Percentiles rank a stretch among this genome's conserved stretches.
phyloP scores from a whole-genome alignment of 2,113 vertebrate genomes.

The Tympanuchus pallidicinctus region DNA sequence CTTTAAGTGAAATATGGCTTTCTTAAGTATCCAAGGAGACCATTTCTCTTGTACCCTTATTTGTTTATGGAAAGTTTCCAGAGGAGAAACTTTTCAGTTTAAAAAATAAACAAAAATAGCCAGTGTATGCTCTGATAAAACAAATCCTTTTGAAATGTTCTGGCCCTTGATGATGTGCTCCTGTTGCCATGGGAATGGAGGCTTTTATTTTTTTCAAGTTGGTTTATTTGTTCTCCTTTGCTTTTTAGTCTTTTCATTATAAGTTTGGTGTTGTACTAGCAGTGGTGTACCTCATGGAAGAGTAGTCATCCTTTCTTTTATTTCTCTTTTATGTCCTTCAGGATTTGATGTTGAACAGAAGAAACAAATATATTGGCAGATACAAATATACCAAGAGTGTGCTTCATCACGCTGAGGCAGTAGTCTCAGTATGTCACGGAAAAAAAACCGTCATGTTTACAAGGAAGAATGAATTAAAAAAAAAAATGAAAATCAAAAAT shows the following conservation, averaged over 20 bases:
- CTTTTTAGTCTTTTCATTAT: conserved; percentile 73
- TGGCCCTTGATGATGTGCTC: conserved; percentile 67
- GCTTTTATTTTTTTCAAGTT: conserved; percentile 49
- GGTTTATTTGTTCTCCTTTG: conserved; percentile 69
- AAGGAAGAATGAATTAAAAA: background rate
- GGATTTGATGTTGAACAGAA: conserved; percentile 16
- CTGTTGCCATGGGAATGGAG: conserved; percentile 81
- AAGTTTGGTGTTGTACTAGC: conserved; percentile 66
- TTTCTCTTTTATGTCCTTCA: conserved; percentile 15
- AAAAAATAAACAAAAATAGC: background rate
- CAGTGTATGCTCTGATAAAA: background rate
- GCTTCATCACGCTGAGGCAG: background rate
- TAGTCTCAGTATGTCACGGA: background rate
- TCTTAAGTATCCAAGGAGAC: background rate
- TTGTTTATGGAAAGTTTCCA: background rate
- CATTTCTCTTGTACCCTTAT: background rate
- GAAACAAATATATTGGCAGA: background rate
- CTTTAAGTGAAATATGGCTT: background rate
- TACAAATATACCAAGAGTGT: background rate
- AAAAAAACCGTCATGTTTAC: background rate
- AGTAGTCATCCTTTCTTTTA: conserved; percentile 37
- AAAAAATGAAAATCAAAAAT: background rate
- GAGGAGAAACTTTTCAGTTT: background rate
- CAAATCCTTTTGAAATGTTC: conserved; percentile 41
- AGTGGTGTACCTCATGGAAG: conserved; percentile 43